These are phyloP conservation scores for Pseudopodoces humilis DNA, from an alignment of 2,113 vertebrate species.

Conservation along the genomic window DNA sequence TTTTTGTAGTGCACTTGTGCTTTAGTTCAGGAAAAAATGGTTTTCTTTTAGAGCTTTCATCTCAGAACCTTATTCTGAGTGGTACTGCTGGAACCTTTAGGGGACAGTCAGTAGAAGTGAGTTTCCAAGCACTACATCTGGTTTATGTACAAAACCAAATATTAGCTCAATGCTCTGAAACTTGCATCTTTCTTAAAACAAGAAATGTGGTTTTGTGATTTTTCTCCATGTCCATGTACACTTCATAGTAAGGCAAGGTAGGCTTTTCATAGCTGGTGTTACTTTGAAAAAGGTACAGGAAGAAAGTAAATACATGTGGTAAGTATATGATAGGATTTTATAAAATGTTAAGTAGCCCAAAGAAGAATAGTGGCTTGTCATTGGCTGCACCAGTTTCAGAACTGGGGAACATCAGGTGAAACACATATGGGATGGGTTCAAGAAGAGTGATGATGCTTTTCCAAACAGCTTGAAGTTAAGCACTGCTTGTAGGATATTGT, in stretches of 20 bases:
- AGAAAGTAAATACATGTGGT: background rate
- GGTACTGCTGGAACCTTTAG: background rate
- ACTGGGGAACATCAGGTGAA: background rate
- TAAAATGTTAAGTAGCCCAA: background rate
- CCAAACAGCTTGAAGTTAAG: background rate
- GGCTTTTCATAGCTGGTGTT: background rate
- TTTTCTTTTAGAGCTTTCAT: background rate
- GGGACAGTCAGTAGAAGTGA: background rate
- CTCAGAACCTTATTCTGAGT: background rate
- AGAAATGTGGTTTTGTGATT: background rate
- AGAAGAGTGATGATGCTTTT: background rate
- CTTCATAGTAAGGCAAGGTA: background rate
- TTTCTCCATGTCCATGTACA: accelerated
- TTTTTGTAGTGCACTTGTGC: background rate
- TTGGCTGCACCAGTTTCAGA: background rate
- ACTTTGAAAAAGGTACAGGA: background rate
- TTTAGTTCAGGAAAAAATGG: background rate
- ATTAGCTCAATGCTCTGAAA: background rate
- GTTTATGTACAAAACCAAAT: background rate
- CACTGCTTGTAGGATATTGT: background rate
- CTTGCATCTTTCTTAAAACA: background rate
- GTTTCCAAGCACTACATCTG: background rate
- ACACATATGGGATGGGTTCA: background rate
- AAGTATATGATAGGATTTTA: background rate
- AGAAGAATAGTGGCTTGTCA: background rate